phyloP scores from a whole-genome alignment of 2,113 vertebrate species.

The Amblyornis subalaris region DNA sequence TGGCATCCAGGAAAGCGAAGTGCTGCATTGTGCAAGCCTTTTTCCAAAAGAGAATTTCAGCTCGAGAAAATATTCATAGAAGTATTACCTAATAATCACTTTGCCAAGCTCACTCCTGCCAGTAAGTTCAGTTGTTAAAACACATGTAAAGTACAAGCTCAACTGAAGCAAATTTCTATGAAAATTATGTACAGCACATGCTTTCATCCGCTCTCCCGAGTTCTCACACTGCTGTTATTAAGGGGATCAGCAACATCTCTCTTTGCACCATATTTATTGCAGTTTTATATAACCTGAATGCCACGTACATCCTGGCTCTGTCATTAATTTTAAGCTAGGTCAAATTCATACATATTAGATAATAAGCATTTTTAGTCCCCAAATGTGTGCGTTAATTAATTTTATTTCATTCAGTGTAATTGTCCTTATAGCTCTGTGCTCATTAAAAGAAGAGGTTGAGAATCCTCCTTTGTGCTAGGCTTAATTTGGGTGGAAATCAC shows the following conservation, averaged over 20 bases:
- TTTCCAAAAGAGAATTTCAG: constrained; percentile 11
- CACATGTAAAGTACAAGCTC: constrained; percentile 45
- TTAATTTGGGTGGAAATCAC: constrained; percentile 46
- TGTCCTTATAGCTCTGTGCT: constrained; percentile 52
- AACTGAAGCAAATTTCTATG: constrained; percentile 28
- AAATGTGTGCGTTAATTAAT: constrained; percentile 54
- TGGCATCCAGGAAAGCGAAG: not conserved
- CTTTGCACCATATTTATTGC: constrained; percentile 18
- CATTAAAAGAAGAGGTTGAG: constrained; percentile 33
- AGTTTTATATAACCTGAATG: constrained; percentile 24
- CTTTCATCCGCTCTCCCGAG: not conserved
- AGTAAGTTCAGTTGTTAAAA: constrained; percentile 47
- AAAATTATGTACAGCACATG: constrained; percentile 30
- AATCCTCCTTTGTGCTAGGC: constrained; percentile 46
- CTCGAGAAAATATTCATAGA: not conserved
- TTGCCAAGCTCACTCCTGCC: constrained; percentile 26
- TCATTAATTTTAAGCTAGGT: constrained; percentile 58
- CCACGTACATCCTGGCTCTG: not conserved
- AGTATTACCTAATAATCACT: constrained; percentile 42
- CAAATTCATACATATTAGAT: constrained; percentile 41
- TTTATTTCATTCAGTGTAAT: constrained; percentile 52
- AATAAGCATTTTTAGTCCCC: constrained; percentile 61
- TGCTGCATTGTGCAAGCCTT: constrained; percentile 17
- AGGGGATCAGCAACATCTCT: not conserved
- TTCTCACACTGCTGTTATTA: not conserved